Percentiles rank a stretch among this genome's conserved stretches.
Conservation (phyloP, 1,140 invertebrate genomes). For the Sogatella furcifera region DNA sequence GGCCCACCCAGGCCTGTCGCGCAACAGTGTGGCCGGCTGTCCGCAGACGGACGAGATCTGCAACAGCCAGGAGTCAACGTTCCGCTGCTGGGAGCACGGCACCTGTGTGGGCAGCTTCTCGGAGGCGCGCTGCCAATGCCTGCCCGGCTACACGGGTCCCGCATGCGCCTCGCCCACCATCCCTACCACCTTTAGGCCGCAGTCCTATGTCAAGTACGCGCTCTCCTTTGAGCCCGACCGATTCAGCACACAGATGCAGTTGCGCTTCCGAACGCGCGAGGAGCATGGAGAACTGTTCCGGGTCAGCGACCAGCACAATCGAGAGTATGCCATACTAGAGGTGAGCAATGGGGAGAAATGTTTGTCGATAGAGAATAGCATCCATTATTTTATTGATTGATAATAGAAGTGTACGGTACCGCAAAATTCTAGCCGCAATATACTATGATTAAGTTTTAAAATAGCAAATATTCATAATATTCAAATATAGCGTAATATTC, state of each 20-base stretch:
- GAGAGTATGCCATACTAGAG: conserved; percentile 90
- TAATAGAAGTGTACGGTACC: no score
- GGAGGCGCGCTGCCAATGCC: conserved; percentile 81
- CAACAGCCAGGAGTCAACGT: conserved; percentile 64
- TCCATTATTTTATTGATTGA: no score
- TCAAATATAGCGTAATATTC: no score
- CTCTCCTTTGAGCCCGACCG: conserved; percentile 87
- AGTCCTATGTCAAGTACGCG: conserved; percentile 92
- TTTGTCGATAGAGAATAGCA: no score
- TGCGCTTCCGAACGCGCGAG: conserved; percentile 86
- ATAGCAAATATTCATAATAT: no score
- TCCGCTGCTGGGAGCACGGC: conserved; percentile 82
- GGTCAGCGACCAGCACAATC: conserved; percentile 86
- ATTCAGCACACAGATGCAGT: conserved; percentile 83
- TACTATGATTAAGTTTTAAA: no score
- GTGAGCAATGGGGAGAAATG: conserved; percentile 39
- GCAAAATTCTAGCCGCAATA: no score
- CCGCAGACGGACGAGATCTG: conserved; percentile 83
- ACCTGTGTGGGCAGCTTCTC: conserved; percentile 84
- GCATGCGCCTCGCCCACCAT: conserved; percentile 75
- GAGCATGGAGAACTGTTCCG: conserved; percentile 83
- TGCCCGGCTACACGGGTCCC: conserved; percentile 82
- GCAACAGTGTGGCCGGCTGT: conserved; percentile 77
- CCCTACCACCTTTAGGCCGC: conserved; percentile 78
- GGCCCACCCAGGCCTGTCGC: conserved; percentile 71